phyloP scores from a whole-genome alignment of 2,797 vertebrate species.

The Nannoperca australis region DNA sequence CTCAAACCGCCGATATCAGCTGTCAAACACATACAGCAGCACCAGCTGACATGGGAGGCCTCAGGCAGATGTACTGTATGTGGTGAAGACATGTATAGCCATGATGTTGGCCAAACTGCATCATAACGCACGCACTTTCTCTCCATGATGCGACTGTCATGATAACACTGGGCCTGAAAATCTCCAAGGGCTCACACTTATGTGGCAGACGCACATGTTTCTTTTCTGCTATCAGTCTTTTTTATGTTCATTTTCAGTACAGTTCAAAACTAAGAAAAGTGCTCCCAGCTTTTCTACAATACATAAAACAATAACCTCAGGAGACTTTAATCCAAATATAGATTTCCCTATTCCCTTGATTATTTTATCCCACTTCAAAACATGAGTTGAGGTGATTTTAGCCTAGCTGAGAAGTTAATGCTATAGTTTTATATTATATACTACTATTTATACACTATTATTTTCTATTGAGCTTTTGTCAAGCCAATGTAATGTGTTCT shows the following conservation, averaged over 20 bases:
- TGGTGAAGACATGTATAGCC: conserved; percentile 10
- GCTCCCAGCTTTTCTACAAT: not conserved
- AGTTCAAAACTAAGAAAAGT: conserved; percentile 1
- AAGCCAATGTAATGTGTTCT: not conserved
- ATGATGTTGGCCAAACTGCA: not conserved
- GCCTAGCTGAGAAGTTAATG: not conserved
- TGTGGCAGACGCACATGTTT: not conserved
- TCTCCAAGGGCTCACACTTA: not conserved
- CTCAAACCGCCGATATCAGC: conserved; percentile 51
- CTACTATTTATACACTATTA: not conserved
- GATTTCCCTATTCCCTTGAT: not conserved
- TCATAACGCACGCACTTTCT: not conserved
- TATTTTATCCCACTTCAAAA: conserved; percentile 10
- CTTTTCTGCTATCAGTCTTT: not conserved
- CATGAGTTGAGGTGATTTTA: conserved; percentile 8
- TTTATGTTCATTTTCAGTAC: not conserved
- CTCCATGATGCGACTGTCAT: not conserved
- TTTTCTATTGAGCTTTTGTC: not conserved
- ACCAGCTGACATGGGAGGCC: conserved; percentile 48
- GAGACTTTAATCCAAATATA: conserved; percentile 6
- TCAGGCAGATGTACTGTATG: conserved; percentile 28
- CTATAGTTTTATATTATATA: no score
- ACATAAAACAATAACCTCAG: conserved; percentile 4
- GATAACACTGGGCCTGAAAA: not conserved
- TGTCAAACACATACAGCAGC: conserved; percentile 54